A percentile compares a stretch with the other conserved stretches of the same genome.
phyloP scores from a whole-genome alignment of 2,888 invertebrate genomes.

The Dasypogon diadema region DNA sequence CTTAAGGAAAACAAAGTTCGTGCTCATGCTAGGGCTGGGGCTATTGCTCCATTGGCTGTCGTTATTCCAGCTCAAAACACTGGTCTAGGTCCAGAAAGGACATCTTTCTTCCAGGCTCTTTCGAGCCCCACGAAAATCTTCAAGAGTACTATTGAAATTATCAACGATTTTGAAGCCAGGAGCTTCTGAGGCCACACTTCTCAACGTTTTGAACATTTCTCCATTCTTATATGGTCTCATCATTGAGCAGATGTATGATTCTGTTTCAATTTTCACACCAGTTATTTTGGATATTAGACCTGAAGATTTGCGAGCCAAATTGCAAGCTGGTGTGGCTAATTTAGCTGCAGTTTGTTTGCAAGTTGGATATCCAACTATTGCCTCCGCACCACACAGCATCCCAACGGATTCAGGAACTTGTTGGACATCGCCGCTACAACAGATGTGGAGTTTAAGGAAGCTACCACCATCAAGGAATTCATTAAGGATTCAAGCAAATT shows the following conservation, averaged over 20 bases:
- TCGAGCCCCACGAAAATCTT: conserved; percentile 99
- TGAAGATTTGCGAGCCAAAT: conserved; percentile 91
- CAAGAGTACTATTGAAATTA: conserved; percentile 99
- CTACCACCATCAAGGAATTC: conserved; percentile 90
- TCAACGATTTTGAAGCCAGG: conserved; percentile 97
- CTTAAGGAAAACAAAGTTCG: conserved; percentile 96
- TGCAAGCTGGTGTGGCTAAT: conserved; percentile 94
- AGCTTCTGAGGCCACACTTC: conserved; percentile 96
- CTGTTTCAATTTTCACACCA: conserved; percentile 97
- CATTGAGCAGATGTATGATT: conserved; percentile 97
- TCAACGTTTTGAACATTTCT: conserved; percentile 99
- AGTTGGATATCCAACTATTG: conserved; percentile 96
- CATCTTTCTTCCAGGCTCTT: conserved; percentile 99
- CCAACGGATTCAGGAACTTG: conserved; percentile 98
- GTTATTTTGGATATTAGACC: conserved; percentile 98
- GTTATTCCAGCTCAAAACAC: conserved; percentile 99
- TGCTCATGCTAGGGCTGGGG: conserved; percentile 97
- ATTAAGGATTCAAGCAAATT: conserved; percentile 98
- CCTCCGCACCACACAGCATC: conserved; percentile 97
- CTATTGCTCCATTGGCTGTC: conserved; percentile 95
- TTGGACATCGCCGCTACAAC: conserved; percentile 96
- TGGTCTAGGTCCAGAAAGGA: conserved; percentile 98
- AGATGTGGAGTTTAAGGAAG: conserved; percentile 95
- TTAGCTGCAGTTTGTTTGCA: conserved; percentile 93
- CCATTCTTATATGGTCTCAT: conserved; percentile 98